A percentile compares a stretch with the other conserved stretches of the same genome.
phyloP scores from a whole-genome alignment of 2,888 invertebrate genomes.

The Rosalia funebris region DNA sequence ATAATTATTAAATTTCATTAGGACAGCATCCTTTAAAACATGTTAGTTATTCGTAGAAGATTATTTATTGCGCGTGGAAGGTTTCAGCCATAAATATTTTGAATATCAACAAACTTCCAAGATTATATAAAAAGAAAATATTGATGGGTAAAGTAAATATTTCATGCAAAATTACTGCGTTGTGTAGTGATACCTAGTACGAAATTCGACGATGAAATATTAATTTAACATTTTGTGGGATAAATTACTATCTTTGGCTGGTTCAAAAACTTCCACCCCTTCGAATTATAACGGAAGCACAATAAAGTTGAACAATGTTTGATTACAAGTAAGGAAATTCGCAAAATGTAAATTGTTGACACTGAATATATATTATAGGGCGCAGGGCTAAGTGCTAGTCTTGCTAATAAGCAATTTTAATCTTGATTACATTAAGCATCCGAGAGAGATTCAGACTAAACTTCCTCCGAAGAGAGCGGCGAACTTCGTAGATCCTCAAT shows the following conservation, averaged over 20 bases:
- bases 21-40: too few species aligned
- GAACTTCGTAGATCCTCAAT: conserved; percentile 17
- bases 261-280: conserved; percentile 3
- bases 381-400: conserved; percentile 12
- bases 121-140: background rate
- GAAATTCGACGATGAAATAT: background rate
- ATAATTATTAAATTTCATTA: too few species aligned
- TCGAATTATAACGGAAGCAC: conserved; percentile 19
- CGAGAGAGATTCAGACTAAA: conserved; percentile 21
- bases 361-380: conserved; percentile 24
- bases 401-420: conserved; percentile 26
- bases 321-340: conserved; percentile 23
- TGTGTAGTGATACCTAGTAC: background rate
- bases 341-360: conserved; percentile 26
- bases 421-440: conserved; percentile 26
- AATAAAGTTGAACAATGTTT: conserved; percentile 24
- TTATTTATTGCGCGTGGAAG: too few species aligned
- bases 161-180: too few species aligned
- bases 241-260: background rate
- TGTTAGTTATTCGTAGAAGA: too few species aligned
- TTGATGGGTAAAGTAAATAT: background rate
- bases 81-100: too few species aligned
- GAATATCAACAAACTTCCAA: too few species aligned
- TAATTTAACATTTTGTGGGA: background rate
- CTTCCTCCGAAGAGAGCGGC: conserved; percentile 14